phyloP scores from a whole-genome alignment of 2,797 vertebrate species.

The Sphenopsis melanotis region DNA sequence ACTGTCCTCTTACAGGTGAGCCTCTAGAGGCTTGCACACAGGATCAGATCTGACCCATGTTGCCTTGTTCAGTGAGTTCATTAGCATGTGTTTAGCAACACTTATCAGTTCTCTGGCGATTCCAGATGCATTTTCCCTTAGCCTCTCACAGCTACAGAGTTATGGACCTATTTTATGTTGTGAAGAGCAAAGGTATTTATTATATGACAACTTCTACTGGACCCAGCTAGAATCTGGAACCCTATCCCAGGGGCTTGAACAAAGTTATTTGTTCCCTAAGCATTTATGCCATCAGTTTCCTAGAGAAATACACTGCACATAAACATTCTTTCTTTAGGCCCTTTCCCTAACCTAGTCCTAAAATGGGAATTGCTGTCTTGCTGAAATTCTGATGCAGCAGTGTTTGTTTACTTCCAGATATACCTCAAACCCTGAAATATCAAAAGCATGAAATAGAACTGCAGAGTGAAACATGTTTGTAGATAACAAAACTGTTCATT shows the following conservation, averaged over 20 bases:
- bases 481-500: background rate
- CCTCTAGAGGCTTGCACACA: background rate
- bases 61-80: background rate
- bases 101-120: background rate
- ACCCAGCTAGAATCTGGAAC: background rate
- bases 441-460: background rate
- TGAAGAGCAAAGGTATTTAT: background rate
- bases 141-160: background rate
- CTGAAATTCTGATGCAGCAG: background rate
- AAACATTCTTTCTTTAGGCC: background rate
- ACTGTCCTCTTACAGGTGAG: background rate
- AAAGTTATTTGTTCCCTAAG: background rate
- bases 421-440: background rate
- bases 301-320: background rate
- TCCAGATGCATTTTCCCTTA: background rate
- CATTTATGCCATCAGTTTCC: background rate
- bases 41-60: background rate
- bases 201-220: background rate
- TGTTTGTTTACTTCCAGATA: background rate
- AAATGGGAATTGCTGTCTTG: background rate
- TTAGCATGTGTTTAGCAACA: background rate
- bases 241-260: background rate
- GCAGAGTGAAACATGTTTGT: background rate
- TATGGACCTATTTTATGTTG: background rate
- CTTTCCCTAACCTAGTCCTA: background rate